phyloP scores from a whole-genome alignment of 64 coral and sea anemone species.

The Exaiptasia diaphana region DNA sequence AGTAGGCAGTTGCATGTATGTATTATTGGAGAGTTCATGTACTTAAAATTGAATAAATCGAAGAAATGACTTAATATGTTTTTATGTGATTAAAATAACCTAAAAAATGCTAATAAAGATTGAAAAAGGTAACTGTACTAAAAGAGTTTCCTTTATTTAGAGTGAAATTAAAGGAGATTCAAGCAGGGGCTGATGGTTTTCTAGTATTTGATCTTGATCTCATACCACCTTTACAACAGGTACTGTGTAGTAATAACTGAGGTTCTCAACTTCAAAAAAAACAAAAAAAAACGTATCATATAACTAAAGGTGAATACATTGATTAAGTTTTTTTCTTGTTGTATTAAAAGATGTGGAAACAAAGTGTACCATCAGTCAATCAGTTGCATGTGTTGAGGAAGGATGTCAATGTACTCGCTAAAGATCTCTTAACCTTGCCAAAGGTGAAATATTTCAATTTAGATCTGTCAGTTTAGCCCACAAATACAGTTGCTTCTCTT shows the following conservation, averaged over 20 bases:
- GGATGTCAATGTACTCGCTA: constrained; percentile 56
- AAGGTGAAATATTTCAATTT: constrained; percentile 33
- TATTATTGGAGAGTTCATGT: too few species aligned
- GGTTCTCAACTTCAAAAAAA: too few species aligned
- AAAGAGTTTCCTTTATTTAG: not conserved
- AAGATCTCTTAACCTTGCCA: constrained; percentile 58
- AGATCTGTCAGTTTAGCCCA: too few species aligned
- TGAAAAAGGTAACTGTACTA: not conserved
- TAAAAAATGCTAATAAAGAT: too few species aligned
- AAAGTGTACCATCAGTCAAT: constrained; percentile 34
- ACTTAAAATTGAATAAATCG: too few species aligned
- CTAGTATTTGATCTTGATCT: constrained; percentile 78
- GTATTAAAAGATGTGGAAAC: constrained; percentile 54
- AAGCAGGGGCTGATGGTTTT: constrained; percentile 81
- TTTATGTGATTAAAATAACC: too few species aligned
- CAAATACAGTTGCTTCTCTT: too few species aligned
- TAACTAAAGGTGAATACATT: not conserved
- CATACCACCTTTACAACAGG: constrained; percentile 43
- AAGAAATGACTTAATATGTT: too few species aligned
- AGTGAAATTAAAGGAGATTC: constrained; percentile 64
- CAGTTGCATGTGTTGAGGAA: constrained; percentile 58
- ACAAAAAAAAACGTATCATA: not conserved
- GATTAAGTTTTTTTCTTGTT: not conserved
- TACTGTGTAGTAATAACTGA: constrained; percentile 17
- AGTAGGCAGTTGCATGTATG: too few species aligned